These are phyloP conservation scores for Spatulosminthurus flaviceps DNA, from an alignment of 2,888 invertebrate genomes.

Conservation along the genomic window DNA sequence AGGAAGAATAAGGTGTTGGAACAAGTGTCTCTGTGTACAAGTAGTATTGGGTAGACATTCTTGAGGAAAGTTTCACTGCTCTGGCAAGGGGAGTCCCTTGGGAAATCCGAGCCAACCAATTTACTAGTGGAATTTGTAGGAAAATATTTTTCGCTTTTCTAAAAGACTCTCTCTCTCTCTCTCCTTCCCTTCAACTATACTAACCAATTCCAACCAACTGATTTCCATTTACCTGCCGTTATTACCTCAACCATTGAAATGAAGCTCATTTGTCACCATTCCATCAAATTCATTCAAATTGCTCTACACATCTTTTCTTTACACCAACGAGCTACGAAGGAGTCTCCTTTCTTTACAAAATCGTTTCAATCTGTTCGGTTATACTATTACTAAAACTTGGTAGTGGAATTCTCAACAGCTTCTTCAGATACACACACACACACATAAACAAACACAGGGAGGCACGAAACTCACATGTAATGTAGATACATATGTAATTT, in stretches of 20 bases:
- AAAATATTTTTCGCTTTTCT: constrained; percentile 49
- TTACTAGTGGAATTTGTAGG: constrained; percentile 53
- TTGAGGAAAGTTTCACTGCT: constrained; percentile 18
- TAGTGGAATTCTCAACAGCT: too few relatives aligned
- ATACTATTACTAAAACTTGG: too few relatives aligned
- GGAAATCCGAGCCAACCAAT: constrained; percentile 55
- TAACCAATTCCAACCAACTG: constrained; percentile 35
- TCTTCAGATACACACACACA: too few relatives aligned
- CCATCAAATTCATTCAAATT: constrained; percentile 21
- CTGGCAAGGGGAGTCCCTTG: constrained; percentile 40
- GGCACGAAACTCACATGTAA: too few relatives aligned
- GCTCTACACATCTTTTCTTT: not conserved
- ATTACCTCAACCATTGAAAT: constrained; percentile 29
- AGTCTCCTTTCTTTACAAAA: not conserved
- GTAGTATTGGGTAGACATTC: constrained; percentile 12
- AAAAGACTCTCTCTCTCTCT: constrained; percentile 26
- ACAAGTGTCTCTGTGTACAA: not conserved
- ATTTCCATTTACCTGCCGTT: constrained; percentile 29
- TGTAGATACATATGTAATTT: too few relatives aligned
- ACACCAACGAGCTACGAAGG: not conserved
- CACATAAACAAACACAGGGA: too few relatives aligned
- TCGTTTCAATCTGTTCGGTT: too few relatives aligned
- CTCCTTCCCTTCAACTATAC: not conserved
- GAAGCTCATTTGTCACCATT: constrained; percentile 27
- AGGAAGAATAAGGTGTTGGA: too few relatives aligned